Evolutionary conservation across 2,797 vertebrate genomes (phyloP), one percentile per base, ranked within the genome.

Genomic region (Stomatorhinus walkeri): DNA sequence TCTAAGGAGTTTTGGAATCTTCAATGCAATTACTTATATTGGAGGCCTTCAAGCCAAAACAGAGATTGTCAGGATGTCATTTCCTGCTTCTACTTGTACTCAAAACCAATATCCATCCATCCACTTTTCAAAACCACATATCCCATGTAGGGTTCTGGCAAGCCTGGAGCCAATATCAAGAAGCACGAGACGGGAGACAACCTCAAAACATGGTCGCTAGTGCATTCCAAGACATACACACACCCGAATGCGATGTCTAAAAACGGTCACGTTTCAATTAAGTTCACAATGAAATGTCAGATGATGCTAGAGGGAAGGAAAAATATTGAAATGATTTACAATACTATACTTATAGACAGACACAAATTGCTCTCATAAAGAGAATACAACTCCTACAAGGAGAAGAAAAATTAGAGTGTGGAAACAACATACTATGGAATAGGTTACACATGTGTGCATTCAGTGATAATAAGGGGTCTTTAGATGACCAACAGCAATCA

Each of bases 61-160:
- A 43, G 72, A 43, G 6, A 43, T 40, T 1, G 2, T 79, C 72
- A 79, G 16, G 3, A 79, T 43, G 14, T 79, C 40, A 43, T 40
- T 79, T 79, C 40, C 72, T 40, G 40, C 24, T 79, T 79, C 2
- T 19, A 43, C 36, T 43, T 19, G 7, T 19, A 43, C 19, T 36
- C 36, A 79, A 79, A 79, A 79, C 72, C 72, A 79, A 79, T 79
- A 79, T n/a, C 72, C 36, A 79, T 46, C 36, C 72, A 79, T 46
- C 8, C 36, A 2, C 2, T 43, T 79, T 79, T 40, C 68, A 76
- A 36, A 36, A 76, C 68, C 68, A 76, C 5, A 16, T 76, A 76
- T 19, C 28, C 32, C 40, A 19, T 40, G 68, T 1, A 40, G 36
- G 68, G 4, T 7, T n/a, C 32, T 79, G 40, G 16, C 36, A 79